phyloP scores from a whole-genome alignment of 2,888 invertebrate species.

The Orthosia cruda region DNA sequence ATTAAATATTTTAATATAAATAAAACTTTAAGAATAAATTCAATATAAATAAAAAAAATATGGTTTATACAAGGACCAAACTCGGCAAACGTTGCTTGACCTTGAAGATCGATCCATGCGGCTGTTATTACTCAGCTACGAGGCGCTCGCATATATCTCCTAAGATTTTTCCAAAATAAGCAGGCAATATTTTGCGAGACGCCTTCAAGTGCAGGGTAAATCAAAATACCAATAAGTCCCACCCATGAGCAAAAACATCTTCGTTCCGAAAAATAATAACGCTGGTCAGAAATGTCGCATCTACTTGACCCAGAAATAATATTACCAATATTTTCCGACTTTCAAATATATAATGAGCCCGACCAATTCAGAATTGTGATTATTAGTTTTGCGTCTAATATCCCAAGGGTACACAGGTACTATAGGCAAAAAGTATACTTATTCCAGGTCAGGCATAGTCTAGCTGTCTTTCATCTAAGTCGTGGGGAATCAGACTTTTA shows the following conservation, averaged over 20 bases:
- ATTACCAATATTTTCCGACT: background rate
- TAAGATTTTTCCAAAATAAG: constrained; percentile 6
- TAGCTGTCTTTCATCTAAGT: too few relatives aligned
- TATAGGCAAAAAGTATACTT: too few relatives aligned
- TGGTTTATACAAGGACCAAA: too few relatives aligned
- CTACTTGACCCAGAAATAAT: constrained; percentile 17
- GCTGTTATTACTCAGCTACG: too few relatives aligned
- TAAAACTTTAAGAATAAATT: too few relatives aligned
- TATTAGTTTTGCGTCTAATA: background rate
- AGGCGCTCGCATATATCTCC: background rate
- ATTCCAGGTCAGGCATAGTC: too few relatives aligned
- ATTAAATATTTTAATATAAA: too few relatives aligned
- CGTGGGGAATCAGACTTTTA: too few relatives aligned
- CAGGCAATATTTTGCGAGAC: constrained; percentile 20
- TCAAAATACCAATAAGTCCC: constrained; percentile 29
- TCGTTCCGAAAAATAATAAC: constrained; percentile 38
- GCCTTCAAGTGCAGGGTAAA: constrained; percentile 35
- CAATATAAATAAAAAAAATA: too few relatives aligned
- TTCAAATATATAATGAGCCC: background rate
- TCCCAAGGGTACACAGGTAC: too few relatives aligned
- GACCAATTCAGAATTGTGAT: background rate
- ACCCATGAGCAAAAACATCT: constrained; percentile 29
- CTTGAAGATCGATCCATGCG: too few relatives aligned
- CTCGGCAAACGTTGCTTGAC: too few relatives aligned
- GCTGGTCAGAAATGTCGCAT: constrained; percentile 6